Evolutionary conservation across 2,888 invertebrate species (phyloP).

Genomic region (Drosophila kuntzei): DNA sequence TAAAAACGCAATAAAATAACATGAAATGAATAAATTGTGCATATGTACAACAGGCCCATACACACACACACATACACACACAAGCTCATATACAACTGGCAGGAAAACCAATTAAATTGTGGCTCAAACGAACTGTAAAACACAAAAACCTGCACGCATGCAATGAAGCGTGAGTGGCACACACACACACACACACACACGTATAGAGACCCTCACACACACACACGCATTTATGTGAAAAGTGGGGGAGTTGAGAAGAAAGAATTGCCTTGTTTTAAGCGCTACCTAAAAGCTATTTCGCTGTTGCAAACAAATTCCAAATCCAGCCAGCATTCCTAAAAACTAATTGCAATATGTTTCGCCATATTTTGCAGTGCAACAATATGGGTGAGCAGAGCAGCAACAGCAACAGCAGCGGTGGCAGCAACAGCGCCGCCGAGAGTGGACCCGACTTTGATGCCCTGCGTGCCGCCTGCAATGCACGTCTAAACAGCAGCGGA

Average conservation of each 20-base stretch:
- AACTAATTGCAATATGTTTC: slow-evolving; percentile 60
- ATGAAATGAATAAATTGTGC: slow-evolving; percentile 42
- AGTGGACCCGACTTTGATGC: slow-evolving; percentile 77
- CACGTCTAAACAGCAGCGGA: slow-evolving; percentile 77
- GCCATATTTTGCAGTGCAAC: slow-evolving; percentile 36
- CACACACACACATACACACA: slow-evolving; percentile 1
- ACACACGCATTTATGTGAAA: not conserved
- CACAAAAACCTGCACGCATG: slow-evolving; percentile 51
- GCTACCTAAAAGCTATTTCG: slow-evolving; percentile 46
- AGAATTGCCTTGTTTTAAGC: slow-evolving; percentile 39
- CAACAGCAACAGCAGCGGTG: slow-evolving; percentile 42
- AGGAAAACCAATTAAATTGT: slow-evolving; percentile 72
- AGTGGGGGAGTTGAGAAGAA: slow-evolving; percentile 1
- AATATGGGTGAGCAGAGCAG: slow-evolving; percentile 61
- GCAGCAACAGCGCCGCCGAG: slow-evolving; percentile 48
- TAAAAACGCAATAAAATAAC: slow-evolving; percentile 38
- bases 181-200: slow-evolving; percentile 8
- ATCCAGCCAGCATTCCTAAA: slow-evolving; percentile 16
- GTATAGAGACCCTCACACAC: not conserved
- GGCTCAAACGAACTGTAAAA: slow-evolving; percentile 69
- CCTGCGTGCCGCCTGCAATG: slow-evolving; percentile 77
- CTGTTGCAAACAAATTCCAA: slow-evolving; percentile 37
- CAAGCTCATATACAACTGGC: slow-evolving; percentile 11
- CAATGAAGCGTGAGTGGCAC: slow-evolving; percentile 35
- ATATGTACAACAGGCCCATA: slow-evolving; percentile 13